A percentile compares a stretch with the other conserved stretches of the same genome.
Conservation (phyloP, 1,140 invertebrate species). For the Arion vulgaris region DNA sequence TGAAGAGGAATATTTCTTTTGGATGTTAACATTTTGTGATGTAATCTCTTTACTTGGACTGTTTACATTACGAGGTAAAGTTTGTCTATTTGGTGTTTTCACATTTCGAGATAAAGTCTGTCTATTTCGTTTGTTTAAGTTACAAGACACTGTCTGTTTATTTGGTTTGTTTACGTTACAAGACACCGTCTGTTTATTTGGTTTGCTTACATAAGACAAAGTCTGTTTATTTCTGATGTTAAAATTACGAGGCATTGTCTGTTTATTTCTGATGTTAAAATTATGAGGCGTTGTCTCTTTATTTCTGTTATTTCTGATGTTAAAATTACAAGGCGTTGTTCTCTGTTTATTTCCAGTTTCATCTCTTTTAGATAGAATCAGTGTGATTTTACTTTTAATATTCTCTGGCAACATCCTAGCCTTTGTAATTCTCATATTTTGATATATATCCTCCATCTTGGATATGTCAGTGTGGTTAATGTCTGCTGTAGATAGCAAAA, state of each 20-base stretch:
- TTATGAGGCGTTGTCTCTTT: no score
- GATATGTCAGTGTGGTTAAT: neutral
- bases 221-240: neutral
- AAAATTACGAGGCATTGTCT: no score
- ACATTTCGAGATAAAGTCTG: neutral
- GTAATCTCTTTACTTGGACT: neutral
- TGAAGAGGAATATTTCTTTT: neutral
- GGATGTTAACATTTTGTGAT: neutral
- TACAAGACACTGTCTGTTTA: neutral
- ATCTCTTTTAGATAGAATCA: no score
- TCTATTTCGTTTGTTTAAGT: neutral
- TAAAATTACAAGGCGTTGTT: no score
- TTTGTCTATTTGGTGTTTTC: neutral
- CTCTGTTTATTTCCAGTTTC: no score
- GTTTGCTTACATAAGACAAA: neutral
- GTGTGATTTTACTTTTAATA: no score
- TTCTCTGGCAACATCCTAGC: no score
- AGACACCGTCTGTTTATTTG: neutral
- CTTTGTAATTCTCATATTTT: neutral
- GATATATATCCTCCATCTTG: neutral
- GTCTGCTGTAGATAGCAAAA: neutral
- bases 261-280: no score
- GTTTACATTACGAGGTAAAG: neutral
- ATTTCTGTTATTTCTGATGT: no score
- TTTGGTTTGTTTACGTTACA: neutral